phyloP scores from a whole-genome alignment of 2,888 invertebrate genomes.

The Cryptosula pallasiana region DNA sequence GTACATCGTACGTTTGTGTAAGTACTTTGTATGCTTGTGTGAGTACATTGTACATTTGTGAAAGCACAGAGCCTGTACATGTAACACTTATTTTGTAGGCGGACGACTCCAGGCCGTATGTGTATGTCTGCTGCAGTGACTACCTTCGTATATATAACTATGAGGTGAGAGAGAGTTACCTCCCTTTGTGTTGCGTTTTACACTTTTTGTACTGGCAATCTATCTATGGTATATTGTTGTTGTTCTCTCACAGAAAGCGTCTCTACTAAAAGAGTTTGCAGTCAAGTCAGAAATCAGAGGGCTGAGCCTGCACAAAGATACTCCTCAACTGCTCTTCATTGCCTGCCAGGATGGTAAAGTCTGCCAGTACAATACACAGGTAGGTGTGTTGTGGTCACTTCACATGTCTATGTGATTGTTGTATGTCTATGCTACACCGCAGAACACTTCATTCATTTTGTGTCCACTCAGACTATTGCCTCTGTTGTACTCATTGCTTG shows the following conservation, averaged over 20 bases:
- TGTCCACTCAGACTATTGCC: too few species aligned
- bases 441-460: too few species aligned
- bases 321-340: not conserved
- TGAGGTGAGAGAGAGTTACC: too few species aligned
- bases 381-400: not conserved
- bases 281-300: not conserved
- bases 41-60: not conserved
- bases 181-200: too few species aligned
- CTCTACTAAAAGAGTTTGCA: not conserved
- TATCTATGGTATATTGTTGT: too few species aligned
- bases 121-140: not conserved
- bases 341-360: not conserved
- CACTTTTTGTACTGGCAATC: not conserved
- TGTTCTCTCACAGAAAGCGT: too few species aligned
- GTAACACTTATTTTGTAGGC: not conserved
- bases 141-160: not conserved
- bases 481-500: too few species aligned
- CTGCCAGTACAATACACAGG: not conserved
- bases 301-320: not conserved
- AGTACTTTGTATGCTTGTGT: not conserved
- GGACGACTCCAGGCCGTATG: conserved; percentile 1
- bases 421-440: not conserved
- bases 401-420: not conserved
- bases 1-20: not conserved
- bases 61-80: not conserved